phyloP scores from a whole-genome alignment of 2,797 vertebrate genomes.

The Orestias chungarensis region DNA sequence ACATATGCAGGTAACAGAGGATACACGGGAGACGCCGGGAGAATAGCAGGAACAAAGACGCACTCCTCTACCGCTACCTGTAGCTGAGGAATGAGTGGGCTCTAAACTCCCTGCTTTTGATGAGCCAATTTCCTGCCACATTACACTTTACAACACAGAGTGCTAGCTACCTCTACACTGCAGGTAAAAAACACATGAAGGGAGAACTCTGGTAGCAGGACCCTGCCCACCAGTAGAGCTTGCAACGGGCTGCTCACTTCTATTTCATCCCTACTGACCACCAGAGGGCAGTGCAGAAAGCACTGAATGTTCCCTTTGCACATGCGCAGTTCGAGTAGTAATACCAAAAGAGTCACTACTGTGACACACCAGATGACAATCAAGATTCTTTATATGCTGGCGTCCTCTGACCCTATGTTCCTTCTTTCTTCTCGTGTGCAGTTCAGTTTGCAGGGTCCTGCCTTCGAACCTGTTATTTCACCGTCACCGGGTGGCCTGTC shows the following conservation, averaged over 20 bases:
- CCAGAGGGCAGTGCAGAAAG: not conserved
- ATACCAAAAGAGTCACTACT: too few relatives aligned
- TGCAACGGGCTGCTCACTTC: slow-evolving; percentile 20
- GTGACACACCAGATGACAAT: too few relatives aligned
- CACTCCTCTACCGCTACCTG: slow-evolving; percentile 29
- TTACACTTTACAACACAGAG: slow-evolving; percentile 42
- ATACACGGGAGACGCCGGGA: slow-evolving; percentile 33
- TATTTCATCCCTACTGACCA: slow-evolving; percentile 7
- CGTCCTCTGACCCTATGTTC: too few relatives aligned
- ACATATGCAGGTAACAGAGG: slow-evolving; percentile 41
- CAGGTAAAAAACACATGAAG: slow-evolving; percentile 31
- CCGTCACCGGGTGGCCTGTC: too few relatives aligned
- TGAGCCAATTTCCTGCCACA: slow-evolving; percentile 47
- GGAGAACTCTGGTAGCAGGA: slow-evolving; percentile 18
- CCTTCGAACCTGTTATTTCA: too few relatives aligned
- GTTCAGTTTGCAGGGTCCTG: too few relatives aligned
- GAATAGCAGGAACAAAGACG: slow-evolving; percentile 14
- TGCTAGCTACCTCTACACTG: slow-evolving; percentile 33
- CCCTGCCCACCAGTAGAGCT: slow-evolving; percentile 21
- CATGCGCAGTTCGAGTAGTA: too few relatives aligned
- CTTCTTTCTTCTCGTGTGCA: too few relatives aligned
- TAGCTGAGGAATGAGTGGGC: slow-evolving; percentile 26
- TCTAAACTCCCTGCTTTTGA: slow-evolving; percentile 42
- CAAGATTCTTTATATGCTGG: too few relatives aligned
- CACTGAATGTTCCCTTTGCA: too few relatives aligned